Percentiles rank a stretch among this genome's conserved stretches.
These are phyloP conservation scores for Monochamus alternatus DNA, from an alignment of 2,888 invertebrate genomes.

Conservation along the genomic window DNA sequence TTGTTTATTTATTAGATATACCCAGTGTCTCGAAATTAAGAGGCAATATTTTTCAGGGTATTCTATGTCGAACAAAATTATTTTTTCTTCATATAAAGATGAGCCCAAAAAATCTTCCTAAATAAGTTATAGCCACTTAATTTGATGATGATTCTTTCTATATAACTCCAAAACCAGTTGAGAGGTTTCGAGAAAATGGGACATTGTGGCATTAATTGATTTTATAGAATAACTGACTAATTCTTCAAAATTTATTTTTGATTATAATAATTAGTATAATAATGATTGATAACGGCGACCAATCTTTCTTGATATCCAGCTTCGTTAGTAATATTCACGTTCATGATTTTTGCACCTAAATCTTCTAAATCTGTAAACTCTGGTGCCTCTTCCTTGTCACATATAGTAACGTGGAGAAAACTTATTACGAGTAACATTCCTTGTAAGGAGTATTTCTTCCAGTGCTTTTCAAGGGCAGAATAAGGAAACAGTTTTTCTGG, in stretches of 20 bases:
- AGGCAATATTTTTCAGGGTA: too few relatives aligned
- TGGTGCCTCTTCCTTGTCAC: constrained; percentile 42
- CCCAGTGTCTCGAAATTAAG: too few relatives aligned
- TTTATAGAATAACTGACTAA: background rate
- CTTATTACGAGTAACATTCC: constrained; percentile 48
- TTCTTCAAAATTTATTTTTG: background rate
- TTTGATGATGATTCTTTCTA: too few relatives aligned
- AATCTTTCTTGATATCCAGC: constrained; percentile 15
- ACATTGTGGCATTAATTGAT: too few relatives aligned
- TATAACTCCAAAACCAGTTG: too few relatives aligned
- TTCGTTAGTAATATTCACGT: constrained; percentile 11
- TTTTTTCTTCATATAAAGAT: too few relatives aligned
- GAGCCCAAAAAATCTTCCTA: too few relatives aligned
- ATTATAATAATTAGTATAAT: constrained; percentile 8
- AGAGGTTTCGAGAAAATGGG: too few relatives aligned
- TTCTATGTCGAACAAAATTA: too few relatives aligned
- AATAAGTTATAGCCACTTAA: too few relatives aligned
- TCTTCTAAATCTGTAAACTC: background rate
- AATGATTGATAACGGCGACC: constrained; percentile 29
- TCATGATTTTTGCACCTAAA: constrained; percentile 19
- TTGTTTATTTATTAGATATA: too few relatives aligned
- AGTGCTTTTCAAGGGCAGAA: constrained; percentile 52
- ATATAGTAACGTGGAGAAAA: constrained; percentile 37
- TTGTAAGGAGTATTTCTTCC: constrained; percentile 49
- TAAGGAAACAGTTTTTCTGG: constrained; percentile 59